These are phyloP conservation scores for Limnephilus marmoratus DNA, from an alignment of 2,888 invertebrate species.

Conservation along the genomic window DNA sequence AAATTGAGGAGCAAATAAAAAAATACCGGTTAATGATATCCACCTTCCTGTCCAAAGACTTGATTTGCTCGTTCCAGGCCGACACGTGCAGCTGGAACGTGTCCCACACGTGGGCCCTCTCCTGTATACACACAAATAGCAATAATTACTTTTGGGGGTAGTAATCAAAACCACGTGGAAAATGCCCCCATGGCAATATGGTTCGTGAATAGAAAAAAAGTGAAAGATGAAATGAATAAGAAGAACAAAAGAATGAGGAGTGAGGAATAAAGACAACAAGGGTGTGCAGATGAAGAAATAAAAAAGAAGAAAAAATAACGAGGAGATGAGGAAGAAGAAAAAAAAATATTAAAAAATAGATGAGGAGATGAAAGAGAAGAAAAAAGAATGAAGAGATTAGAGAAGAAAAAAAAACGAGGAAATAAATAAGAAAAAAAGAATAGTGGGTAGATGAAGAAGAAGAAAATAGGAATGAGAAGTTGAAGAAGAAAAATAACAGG, in stretches of 20 bases:
- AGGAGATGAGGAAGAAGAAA: no score
- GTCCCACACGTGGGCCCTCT: slow-evolving; percentile 75
- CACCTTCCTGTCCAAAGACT: slow-evolving; percentile 71
- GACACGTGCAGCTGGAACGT: slow-evolving; percentile 76
- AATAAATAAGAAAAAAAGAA: no score
- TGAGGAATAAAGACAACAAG: not conserved
- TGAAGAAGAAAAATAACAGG: not conserved
- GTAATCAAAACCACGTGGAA: slow-evolving; percentile 66
- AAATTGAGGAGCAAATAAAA: not conserved
- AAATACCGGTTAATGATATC: slow-evolving; percentile 70
- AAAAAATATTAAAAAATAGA: no score
- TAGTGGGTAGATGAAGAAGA: no score
- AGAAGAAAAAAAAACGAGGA: no score
- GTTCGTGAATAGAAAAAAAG: not conserved
- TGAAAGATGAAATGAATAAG: not conserved
- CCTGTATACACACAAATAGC: not conserved
- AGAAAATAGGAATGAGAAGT: no score
- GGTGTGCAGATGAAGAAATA: no score
- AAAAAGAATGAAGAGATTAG: no score
- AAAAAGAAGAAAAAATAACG: no score
- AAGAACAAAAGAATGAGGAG: not conserved
- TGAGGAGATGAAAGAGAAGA: no score
- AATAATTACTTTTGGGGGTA: not conserved
- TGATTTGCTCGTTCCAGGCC: slow-evolving; percentile 77
- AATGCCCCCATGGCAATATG: slow-evolving; percentile 17